These are phyloP conservation scores for Melanostoma scalare DNA, from an alignment of 2,888 invertebrate genomes.

Conservation along the genomic window DNA sequence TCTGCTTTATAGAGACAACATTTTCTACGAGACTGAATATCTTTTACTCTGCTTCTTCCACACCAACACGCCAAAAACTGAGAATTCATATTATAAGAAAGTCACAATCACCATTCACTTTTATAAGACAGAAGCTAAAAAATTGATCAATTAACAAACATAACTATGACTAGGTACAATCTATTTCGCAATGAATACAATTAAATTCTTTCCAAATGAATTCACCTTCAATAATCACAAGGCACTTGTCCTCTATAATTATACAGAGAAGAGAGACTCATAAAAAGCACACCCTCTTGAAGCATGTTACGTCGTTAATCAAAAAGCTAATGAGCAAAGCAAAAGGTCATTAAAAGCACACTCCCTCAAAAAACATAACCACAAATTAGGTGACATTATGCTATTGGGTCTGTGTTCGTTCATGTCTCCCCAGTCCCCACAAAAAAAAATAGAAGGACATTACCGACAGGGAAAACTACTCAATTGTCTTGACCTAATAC, in stretches of 20 bases:
- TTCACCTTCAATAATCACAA: conserved; percentile 23
- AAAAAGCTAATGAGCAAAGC: conserved; percentile 63
- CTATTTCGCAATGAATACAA: conserved; percentile 25
- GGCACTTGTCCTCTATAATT: conserved; percentile 26
- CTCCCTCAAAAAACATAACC: conserved; percentile 45
- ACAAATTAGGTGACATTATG: conserved; percentile 64
- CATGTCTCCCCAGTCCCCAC: conserved; percentile 7
- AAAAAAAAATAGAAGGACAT: conserved; percentile 13
- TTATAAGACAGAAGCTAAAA: too few relatives aligned
- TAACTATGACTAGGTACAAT: neutral
- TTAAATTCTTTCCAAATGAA: conserved; percentile 43
- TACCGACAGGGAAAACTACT: conserved; percentile 2
- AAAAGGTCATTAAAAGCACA: conserved; percentile 61
- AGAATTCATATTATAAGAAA: too few relatives aligned
- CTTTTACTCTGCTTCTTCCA: too few relatives aligned
- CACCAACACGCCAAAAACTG: too few relatives aligned
- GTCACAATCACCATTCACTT: too few relatives aligned
- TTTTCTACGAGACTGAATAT: too few relatives aligned
- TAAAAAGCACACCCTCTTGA: conserved; percentile 38
- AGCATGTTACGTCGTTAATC: conserved; percentile 46
- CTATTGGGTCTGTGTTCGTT: conserved; percentile 37
- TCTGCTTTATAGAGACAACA: too few relatives aligned
- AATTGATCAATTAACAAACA: neutral
- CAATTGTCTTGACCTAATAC: conserved; percentile 21
- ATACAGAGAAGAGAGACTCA: conserved; percentile 20